Base-by-base conservation (phyloP, 2,888 invertebrate genomes). In the Xestia rhomboidea region DNA sequence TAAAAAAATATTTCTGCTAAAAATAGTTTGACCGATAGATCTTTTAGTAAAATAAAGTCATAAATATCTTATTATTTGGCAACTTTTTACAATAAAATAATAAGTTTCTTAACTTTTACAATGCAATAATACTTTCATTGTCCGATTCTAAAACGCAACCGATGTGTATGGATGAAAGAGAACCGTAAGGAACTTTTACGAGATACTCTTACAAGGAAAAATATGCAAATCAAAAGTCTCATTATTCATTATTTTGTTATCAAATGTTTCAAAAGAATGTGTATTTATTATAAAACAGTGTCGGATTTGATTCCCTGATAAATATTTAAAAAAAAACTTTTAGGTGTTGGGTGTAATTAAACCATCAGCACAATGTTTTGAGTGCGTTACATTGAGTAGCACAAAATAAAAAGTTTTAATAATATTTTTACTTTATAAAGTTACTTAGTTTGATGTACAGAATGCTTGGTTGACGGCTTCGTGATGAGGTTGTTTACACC, bases 161-260 rank as follows among this genome's bases (percentile, higher is more conserved):
- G 34, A 75, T 41, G 41, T 71, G 41, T 71, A 44, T 66, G n/a
- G 7, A 44, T 62, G n/a, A 73, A 38, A 74, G 64, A 71, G 62
- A 54, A 88, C 88, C 82, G 88, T 85, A 83, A 87, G 85, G 80
- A 86, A 79, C 78, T 71, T 87, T 67, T 79, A 85, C 69, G 78
- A 77, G 49, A 68, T 76, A 71, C 76, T 66, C 78, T 38, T 73
- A 60, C 80, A 82, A 82, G 57, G 63, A 75, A 64, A 11, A 68
- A 78, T 77, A 87, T 88, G 80, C 71, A 78, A 87, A 88, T 86
- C 44, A 72, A 84, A 79, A 74, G 62, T 66, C 27, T 75, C 18
- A 77, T 68, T 69, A 79, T 81, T 79, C 51, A 63, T 75, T 71
- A 51, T 76, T 73, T 54, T 51, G 46, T 76, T 63, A 49, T 75